A percentile compares a stretch with the other conserved stretches of the same genome.
phyloP scores from a whole-genome alignment of 2,113 vertebrate genomes.

The Symphodus melops region DNA sequence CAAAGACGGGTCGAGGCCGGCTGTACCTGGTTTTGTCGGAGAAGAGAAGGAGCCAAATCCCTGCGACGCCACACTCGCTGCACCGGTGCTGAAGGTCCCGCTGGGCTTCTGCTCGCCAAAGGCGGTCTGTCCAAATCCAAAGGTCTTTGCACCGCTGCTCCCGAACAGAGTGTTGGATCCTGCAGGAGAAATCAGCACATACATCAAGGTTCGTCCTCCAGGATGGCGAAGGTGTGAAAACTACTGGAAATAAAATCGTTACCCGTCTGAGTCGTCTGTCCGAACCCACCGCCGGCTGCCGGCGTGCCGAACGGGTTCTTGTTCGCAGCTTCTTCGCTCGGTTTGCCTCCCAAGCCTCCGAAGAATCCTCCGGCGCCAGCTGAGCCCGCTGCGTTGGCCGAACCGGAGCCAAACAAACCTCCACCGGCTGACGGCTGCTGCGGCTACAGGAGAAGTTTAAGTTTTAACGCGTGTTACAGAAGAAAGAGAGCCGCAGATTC shows the following conservation, averaged over 20 bases:
- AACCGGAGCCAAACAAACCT: conserved; percentile 87
- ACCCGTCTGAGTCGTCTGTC: conserved; percentile 79
- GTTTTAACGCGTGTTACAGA: background rate
- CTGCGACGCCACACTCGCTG: conserved; percentile 91
- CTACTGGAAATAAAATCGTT: background rate
- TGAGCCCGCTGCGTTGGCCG: conserved; percentile 71
- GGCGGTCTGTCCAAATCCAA: conserved; percentile 85
- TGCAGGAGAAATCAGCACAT: conserved; percentile 54
- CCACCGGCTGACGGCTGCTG: conserved; percentile 82
- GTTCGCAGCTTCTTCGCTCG: conserved; percentile 94
- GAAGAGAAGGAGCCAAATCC: conserved; percentile 93
- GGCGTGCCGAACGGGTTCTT: conserved; percentile 94
- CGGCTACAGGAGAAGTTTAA: conserved; percentile 11
- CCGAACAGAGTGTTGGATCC: conserved; percentile 90
- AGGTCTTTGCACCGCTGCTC: conserved; percentile 90
- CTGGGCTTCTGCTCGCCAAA: conserved; percentile 93
- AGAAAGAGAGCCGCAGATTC: background rate
- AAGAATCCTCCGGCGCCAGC: conserved; percentile 87
- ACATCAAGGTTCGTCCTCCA: background rate
- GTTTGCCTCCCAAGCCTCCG: conserved; percentile 95
- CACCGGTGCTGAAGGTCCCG: conserved; percentile 91
- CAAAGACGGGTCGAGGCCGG: too few relatives aligned
- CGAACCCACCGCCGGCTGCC: conserved; percentile 80
- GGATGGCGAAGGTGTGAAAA: too few relatives aligned
- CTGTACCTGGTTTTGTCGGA: conserved; percentile 89